Base-by-base conservation (phyloP, 1,140 invertebrate genomes). In the Orius laevigatus region DNA sequence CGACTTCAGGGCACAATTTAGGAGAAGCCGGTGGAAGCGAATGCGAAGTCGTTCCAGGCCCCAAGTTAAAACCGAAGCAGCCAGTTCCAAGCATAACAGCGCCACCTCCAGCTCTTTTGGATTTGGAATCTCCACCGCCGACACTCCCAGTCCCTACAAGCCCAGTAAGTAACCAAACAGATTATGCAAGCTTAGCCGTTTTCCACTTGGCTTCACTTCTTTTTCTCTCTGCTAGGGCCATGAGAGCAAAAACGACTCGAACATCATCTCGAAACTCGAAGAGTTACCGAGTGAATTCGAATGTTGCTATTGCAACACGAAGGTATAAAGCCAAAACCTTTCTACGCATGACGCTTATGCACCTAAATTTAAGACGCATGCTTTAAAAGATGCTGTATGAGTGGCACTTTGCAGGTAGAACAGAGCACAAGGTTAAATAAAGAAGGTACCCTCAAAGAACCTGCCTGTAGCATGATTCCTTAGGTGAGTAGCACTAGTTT, bases 231-330 rank as follows among this genome's bases (percentile, higher is more conserved):
- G n/a, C 57, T 71, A 73, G 62, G 74, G 74, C 70, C 71, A 72
- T 64, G 71, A 73, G 66, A 72, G 70, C 63, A 75, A 79, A 77
- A 79, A 68, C 69, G 68, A 69, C 62, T 66, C 69, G 65, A 73
- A 74, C 67, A 77, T 75, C 72, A 66, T 71, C 67, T 75, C 76
- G 61, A 76, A 76, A 72, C 66, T 79, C 60, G 78, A 79, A 66
- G 79, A 81, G 68, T 69, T 85, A 67, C 83, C 84, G 72, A 86
- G 80, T 73, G 84, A 88, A 74, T 85, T 86, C 76, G 85, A 88
- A 77, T 89, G 85, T 84, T 89, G 85, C 77, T 89, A 87, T 83
- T 89, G 85, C 78, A 84, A 82, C 65, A 80, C 84, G 64, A 87
- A 89, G 84, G 85, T 89, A 87, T 76, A 44, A 16, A 38, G 3